phyloP scores from a whole-genome alignment of 2,797 vertebrate genomes.

The Acanthiza pusilla region DNA sequence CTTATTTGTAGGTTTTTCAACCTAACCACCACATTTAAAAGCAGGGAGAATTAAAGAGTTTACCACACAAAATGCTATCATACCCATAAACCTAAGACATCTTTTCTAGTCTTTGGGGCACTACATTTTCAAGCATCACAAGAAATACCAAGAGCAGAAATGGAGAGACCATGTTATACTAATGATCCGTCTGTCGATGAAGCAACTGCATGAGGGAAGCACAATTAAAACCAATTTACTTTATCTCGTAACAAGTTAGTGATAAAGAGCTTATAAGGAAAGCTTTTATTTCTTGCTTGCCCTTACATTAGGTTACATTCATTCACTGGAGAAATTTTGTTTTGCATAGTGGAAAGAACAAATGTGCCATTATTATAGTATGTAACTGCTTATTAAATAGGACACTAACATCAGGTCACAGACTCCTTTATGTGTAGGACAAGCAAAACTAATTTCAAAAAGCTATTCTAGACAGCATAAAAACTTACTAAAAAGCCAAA shows the following conservation, averaged over 20 bases:
- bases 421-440: slow-evolving; percentile 9
- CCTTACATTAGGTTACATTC: not conserved
- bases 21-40: not conserved
- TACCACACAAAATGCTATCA: not conserved
- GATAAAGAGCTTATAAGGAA: slow-evolving; percentile 31
- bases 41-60: not conserved
- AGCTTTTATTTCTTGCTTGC: not conserved
- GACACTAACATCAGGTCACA: slow-evolving; percentile 3
- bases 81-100: not conserved
- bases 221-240: slow-evolving; percentile 56
- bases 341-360: not conserved
- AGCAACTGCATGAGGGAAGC: not conserved
- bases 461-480: not conserved
- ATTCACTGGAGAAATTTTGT: not conserved
- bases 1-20: not conserved
- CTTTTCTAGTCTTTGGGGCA: not conserved
- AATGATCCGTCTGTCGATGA: not conserved
- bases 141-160: not conserved
- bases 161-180: not conserved
- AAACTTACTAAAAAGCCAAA: not conserved
- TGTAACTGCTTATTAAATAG: slow-evolving; percentile 14
- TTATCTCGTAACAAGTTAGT: slow-evolving; percentile 33
- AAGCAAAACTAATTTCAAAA: slow-evolving; percentile 22
- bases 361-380: not conserved
- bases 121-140: not conserved